These are phyloP conservation scores for Myotis vivesi DNA, from an alignment of 2,797 vertebrate species.

Conservation along the genomic window DNA sequence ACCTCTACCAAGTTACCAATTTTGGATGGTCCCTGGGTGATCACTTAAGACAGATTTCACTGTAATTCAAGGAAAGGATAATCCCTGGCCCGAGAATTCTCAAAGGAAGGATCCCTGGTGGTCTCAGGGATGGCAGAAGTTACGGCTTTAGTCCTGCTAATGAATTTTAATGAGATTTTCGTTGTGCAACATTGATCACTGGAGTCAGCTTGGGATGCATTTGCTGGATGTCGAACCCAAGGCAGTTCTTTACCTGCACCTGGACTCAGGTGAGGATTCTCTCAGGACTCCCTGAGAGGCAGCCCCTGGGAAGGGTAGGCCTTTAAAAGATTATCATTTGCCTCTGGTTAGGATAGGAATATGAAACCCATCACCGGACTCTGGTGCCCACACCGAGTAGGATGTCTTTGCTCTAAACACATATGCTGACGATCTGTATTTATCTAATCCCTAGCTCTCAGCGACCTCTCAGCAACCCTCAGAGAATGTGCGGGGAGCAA, in stretches of 20 bases:
- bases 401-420: neutral
- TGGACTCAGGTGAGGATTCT: neutral
- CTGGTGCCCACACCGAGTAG: neutral
- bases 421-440: neutral
- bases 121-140: slow-evolving; percentile 22
- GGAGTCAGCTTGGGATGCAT: neutral
- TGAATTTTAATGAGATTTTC: slow-evolving; percentile 66
- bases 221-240: neutral
- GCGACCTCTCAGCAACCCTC: neutral
- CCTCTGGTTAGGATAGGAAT: neutral
- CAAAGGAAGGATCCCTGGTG: slow-evolving; percentile 39
- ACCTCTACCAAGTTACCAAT: slow-evolving; percentile 65
- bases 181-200: slow-evolving; percentile 25
- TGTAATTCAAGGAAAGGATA: slow-evolving; percentile 65
- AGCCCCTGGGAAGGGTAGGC: neutral
- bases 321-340: neutral
- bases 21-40: slow-evolving; percentile 63
- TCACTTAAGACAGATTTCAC: slow-evolving; percentile 67
- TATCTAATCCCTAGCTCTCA: neutral
- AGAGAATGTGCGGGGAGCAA: neutral
- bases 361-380: neutral
- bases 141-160: slow-evolving; percentile 44
- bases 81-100: slow-evolving; percentile 60
- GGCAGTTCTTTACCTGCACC: neutral
- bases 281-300: neutral